phyloP scores from a whole-genome alignment of 2,113 vertebrate species.

The Pteronura brasiliensis region DNA sequence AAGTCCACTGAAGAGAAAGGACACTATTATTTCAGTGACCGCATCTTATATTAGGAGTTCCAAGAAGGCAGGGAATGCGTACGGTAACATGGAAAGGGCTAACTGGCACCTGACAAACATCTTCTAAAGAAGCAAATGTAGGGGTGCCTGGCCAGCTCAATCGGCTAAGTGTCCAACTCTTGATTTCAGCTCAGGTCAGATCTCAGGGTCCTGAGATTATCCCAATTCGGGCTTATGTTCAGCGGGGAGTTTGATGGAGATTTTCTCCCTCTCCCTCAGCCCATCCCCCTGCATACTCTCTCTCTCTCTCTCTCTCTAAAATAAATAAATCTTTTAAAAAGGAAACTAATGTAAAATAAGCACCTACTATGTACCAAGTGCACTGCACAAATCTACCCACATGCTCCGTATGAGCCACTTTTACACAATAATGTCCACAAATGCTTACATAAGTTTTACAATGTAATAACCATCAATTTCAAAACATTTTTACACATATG shows the following conservation, averaged over 20 bases:
- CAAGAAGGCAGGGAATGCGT: background rate
- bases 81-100: background rate
- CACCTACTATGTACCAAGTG: background rate
- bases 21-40: background rate
- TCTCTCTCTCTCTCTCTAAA: background rate
- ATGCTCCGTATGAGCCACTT: background rate
- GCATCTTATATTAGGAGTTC: background rate
- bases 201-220: too few species aligned
- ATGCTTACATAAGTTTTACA: background rate
- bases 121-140: background rate
- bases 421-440: background rate
- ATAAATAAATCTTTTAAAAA: background rate
- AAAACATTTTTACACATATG: background rate
- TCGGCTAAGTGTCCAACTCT: too few species aligned
- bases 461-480: background rate
- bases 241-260: too few species aligned
- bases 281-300: too few species aligned
- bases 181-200: too few species aligned
- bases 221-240: too few species aligned
- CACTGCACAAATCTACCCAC: background rate
- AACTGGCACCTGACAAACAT: background rate
- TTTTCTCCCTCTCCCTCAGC: too few species aligned
- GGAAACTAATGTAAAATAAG: background rate
- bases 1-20: background rate
- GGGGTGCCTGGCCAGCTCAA: too few species aligned